Base-by-base conservation (phyloP, 2,113 vertebrate genomes). In the Rana temporaria region DNA sequence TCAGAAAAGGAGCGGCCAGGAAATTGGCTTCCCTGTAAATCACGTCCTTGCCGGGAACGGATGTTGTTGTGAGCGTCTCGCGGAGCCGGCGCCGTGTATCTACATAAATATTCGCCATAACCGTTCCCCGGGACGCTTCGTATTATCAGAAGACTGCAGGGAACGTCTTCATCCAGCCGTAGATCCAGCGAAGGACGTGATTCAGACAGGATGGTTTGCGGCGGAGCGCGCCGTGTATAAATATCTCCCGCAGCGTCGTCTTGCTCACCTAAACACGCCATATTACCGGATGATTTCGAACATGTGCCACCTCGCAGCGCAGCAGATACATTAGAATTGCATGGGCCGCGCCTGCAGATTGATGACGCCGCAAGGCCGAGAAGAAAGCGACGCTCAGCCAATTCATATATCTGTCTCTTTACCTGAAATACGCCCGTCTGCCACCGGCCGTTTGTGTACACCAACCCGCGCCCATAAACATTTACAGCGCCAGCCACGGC, bases 211-310 rank as follows among this genome's bases (percentile, higher is more conserved):
- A 19, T 32, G 30, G 30, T 60, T 73, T 73, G 53, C 53, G 72
- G 57, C n/a, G 24, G 26, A 73, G 70, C 30, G 59, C 72, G 57
- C 68, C 42, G 22, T 57, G 24, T 73, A 55, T 82, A 82, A 82
- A 82, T 82, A 63, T 38, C 30, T 16, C 60, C 26, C 18, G 60
- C 20, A 30, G 24, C 60, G 64, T 12, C 63, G 78, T 73, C 68
- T 73, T 24, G 32, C 32, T 63, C 60, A 48, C 73, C 60, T 65
- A 82, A 82, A 19, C 60, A 74, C 42, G 42, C 69, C 59, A 74
- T 74, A 82, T 82, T 73, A 74, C 22, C 30, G 20, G 55, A 74
- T 82, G 79, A 82, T 74, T 72, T 82, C 34, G 24, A 74, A 67
- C 79, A 20, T 74, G 70, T 74, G 79, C 69, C 69, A 66, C 70